These are phyloP conservation scores for Artemia sinica DNA, from an alignment of 2,888 invertebrate species.

Conservation along the genomic window DNA sequence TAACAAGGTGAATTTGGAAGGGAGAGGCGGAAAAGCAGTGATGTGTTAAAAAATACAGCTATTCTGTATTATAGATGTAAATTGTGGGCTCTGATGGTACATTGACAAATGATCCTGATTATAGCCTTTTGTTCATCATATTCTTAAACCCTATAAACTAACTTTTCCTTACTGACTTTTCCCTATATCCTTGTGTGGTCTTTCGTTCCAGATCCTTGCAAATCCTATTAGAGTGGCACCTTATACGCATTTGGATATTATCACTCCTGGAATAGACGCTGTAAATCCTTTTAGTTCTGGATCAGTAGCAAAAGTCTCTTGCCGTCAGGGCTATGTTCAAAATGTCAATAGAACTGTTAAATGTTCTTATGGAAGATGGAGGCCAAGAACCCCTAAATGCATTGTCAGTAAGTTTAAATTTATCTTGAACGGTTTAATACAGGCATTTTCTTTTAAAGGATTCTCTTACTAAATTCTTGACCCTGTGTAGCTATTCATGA, in stretches of 20 bases:
- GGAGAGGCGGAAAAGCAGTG: no score
- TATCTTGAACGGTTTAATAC: not conserved
- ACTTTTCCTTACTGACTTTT: not conserved
- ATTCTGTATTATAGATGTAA: no score
- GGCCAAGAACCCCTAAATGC: conserved; percentile 60
- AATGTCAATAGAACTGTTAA: conserved; percentile 60
- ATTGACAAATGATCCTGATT: no score
- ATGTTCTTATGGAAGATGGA: conserved; percentile 70
- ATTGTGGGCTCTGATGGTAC: no score
- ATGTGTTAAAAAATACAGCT: no score
- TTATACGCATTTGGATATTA: conserved; percentile 48
- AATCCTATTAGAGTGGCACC: conserved; percentile 43
- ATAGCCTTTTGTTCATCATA: no score
- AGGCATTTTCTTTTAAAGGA: no score
- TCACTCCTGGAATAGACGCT: conserved; percentile 50
- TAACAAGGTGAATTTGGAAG: no score
- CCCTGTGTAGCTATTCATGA: no score
- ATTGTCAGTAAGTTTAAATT: conserved; percentile 45
- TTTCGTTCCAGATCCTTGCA: conserved; percentile 39
- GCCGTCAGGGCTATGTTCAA: conserved; percentile 55
- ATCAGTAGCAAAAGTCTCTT: conserved; percentile 53
- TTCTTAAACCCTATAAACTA: no score
- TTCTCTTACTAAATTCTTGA: no score
- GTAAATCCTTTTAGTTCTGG: conserved; percentile 56
- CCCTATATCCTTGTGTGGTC: not conserved